These are phyloP conservation scores for Tragelaphus strepsiceros DNA, from an alignment of 2,113 vertebrate species.

Conservation along the genomic window DNA sequence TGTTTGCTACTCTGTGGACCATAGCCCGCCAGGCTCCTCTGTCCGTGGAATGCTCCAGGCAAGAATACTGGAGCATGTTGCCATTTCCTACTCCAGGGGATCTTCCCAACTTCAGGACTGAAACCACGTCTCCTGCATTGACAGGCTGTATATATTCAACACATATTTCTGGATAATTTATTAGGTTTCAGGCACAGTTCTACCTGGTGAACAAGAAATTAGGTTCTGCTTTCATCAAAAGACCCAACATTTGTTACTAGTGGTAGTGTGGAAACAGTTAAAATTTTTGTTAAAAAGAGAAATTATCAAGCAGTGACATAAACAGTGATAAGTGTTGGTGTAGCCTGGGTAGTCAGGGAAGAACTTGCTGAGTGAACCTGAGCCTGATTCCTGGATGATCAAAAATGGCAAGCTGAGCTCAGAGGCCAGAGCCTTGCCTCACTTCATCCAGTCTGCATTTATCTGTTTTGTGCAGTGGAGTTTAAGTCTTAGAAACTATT, in stretches of 20 bases:
- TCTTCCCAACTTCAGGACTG: not conserved
- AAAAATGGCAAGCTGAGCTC: not conserved
- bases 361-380: too few species aligned
- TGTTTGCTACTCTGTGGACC: not conserved
- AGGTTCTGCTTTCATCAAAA: not conserved
- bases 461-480: not conserved
- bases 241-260: not conserved
- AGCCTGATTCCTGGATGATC: not conserved
- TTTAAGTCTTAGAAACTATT: not conserved
- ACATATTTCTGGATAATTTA: not conserved
- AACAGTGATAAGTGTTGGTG: fast-evolving
- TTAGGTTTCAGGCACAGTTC: not conserved
- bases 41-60: not conserved
- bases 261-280: not conserved
- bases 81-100: not conserved
- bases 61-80: not conserved
- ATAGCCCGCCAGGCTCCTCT: not conserved
- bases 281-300: not conserved
- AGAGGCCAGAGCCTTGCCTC: not conserved
- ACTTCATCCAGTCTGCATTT: not conserved
- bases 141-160: not conserved
- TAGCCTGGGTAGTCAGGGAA: not conserved
- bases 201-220: not conserved
- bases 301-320: not conserved
- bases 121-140: not conserved